These are phyloP conservation scores for Tenthredo notha DNA, from an alignment of 2,888 invertebrate genomes.

Conservation along the genomic window DNA sequence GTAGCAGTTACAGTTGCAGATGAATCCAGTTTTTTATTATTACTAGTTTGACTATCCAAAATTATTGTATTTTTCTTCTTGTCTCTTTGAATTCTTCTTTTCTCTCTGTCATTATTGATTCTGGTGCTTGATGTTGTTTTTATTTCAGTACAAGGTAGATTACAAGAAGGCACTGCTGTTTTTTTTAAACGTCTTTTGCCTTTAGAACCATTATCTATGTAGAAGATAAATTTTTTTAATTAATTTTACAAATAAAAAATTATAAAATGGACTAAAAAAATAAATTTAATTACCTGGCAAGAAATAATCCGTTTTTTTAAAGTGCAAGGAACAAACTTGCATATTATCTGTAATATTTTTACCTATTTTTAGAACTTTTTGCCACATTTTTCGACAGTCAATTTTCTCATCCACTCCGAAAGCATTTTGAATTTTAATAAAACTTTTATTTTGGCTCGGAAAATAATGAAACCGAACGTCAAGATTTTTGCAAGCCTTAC, in stretches of 20 bases:
- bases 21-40: too few relatives aligned
- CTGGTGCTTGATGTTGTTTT: too few relatives aligned
- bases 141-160: too few relatives aligned
- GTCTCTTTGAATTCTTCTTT: too few relatives aligned
- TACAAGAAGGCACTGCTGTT: neutral
- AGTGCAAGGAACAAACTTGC: slow-evolving; percentile 53
- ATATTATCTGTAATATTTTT: slow-evolving; percentile 30
- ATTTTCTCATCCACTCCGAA: slow-evolving; percentile 42
- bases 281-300: slow-evolving; percentile 47
- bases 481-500: neutral
- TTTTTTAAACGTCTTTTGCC: too few relatives aligned
- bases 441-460: slow-evolving; percentile 14
- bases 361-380: slow-evolving; percentile 41
- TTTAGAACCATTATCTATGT: too few relatives aligned
- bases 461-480: slow-evolving; percentile 51
- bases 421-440: slow-evolving; percentile 30
- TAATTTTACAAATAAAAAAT: neutral
- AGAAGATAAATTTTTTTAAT: neutral
- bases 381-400: slow-evolving; percentile 49
- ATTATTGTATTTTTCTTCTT: too few relatives aligned
- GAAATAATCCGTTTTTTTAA: slow-evolving; percentile 45
- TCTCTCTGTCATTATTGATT: too few relatives aligned
- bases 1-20: too few relatives aligned
- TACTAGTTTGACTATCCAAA: too few relatives aligned
- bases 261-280: neutral